Conservation (phyloP, 2,888 invertebrate genomes). For the Amblyteles armatorius region DNA sequence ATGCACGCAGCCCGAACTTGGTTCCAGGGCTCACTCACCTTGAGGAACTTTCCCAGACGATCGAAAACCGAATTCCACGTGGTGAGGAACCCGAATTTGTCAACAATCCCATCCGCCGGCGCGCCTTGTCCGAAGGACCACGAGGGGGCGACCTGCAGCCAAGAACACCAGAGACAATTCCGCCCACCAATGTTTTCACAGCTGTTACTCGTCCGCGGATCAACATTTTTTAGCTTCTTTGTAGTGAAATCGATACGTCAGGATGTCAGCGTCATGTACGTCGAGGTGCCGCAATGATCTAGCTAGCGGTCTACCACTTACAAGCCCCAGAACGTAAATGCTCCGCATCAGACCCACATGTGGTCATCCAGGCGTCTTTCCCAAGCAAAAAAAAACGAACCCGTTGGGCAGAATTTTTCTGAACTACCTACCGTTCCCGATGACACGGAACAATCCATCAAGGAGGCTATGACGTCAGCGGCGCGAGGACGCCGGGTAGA, state of each 20-base stretch:
- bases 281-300: background rate
- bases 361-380: background rate
- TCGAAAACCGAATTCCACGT: slow-evolving; percentile 54
- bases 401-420: background rate
- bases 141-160: background rate
- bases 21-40: slow-evolving; percentile 51
- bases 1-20: slow-evolving; percentile 77
- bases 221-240: background rate
- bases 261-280: background rate
- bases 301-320: background rate
- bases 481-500: slow-evolving; percentile 79
- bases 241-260: background rate
- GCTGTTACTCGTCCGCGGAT: background rate
- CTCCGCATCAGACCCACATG: background rate
- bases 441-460: background rate
- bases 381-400: background rate
- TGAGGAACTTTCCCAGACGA: slow-evolving; percentile 57
- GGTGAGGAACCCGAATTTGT: slow-evolving; percentile 15
- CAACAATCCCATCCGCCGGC: slow-evolving; percentile 34
- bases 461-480: slow-evolving; percentile 44
- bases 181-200: background rate
- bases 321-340: background rate
- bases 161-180: background rate
- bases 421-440: background rate
- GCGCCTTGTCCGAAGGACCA: background rate